These are phyloP conservation scores for Siniperca obscura DNA, from an alignment of 2,797 vertebrate species.

Conservation along the genomic window DNA sequence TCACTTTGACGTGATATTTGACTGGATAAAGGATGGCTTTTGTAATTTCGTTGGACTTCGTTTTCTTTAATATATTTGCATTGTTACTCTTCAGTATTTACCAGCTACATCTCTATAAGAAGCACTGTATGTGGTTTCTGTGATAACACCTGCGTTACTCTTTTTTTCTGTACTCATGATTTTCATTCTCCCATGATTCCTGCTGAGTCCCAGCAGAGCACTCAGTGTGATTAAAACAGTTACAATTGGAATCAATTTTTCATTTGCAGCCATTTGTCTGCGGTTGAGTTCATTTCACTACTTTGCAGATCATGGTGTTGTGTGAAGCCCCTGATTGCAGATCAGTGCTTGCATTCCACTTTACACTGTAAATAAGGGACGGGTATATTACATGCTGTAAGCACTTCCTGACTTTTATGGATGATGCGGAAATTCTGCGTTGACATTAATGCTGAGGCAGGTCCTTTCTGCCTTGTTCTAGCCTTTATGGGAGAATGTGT, in stretches of 20 bases:
- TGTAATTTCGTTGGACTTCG: not conserved
- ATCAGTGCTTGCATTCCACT: slow-evolving; percentile 64
- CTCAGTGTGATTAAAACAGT: slow-evolving; percentile 64
- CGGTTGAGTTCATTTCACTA: slow-evolving; percentile 44
- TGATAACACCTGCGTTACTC: slow-evolving; percentile 41
- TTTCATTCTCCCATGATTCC: slow-evolving; percentile 39
- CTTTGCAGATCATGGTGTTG: slow-evolving; percentile 56
- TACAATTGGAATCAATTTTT: slow-evolving; percentile 67
- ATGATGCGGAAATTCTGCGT: slow-evolving; percentile 64
- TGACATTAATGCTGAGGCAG: slow-evolving; percentile 72
- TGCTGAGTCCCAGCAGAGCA: slow-evolving; percentile 42
- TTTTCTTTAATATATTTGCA: not conserved
- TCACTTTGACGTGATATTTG: not conserved
- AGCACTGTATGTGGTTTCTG: slow-evolving; percentile 32
- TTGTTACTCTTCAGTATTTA: not conserved
- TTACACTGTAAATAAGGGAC: slow-evolving; percentile 69
- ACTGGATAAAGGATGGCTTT: not conserved
- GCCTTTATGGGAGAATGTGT: slow-evolving; percentile 47
- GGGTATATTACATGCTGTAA: slow-evolving; percentile 70
- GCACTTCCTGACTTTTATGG: slow-evolving; percentile 80
- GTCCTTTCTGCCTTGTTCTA: slow-evolving; percentile 49
- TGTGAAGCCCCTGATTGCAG: slow-evolving; percentile 70
- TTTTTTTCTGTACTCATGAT: slow-evolving; percentile 36
- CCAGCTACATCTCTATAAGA: not conserved
- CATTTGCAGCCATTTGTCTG: slow-evolving; percentile 60